phyloP scores from a whole-genome alignment of 2,113 vertebrate genomes.

The Jaculus jaculus region DNA sequence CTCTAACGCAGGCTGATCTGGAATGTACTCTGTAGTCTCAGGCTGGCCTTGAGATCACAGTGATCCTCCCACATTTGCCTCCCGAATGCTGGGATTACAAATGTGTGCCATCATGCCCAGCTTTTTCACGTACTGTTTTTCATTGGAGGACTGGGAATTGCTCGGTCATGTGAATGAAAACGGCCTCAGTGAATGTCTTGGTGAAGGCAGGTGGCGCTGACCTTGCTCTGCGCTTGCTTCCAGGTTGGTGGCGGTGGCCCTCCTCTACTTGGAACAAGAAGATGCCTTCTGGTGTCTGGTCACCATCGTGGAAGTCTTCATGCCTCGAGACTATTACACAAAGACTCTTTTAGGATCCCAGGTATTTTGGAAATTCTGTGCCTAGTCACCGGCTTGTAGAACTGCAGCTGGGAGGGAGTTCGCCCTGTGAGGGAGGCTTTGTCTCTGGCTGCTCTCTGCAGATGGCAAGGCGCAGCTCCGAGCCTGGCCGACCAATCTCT shows the following conservation, averaged over 20 bases:
- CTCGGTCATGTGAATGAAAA: background rate
- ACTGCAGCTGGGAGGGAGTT: background rate
- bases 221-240: background rate
- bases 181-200: fast-evolving
- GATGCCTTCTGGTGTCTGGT: constrained; percentile 99
- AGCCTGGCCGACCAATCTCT: fast-evolving
- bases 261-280: constrained; percentile 97
- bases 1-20: too few relatives aligned
- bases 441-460: fast-evolving
- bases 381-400: background rate
- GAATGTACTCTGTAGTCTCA: too few relatives aligned
- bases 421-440: fast-evolving
- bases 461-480: fast-evolving
- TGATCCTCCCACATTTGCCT: too few relatives aligned
- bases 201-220: background rate
- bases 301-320: constrained; percentile 96
- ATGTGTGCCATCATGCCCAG: too few relatives aligned
- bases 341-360: constrained; percentile 98
- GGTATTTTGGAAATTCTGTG: constrained; percentile 82
- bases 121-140: too few relatives aligned
- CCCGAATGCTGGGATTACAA: too few relatives aligned
- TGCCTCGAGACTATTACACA: constrained; percentile 98
- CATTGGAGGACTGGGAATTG: background rate
- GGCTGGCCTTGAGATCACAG: too few relatives aligned
- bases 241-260: constrained; percentile 94